Conservation (phyloP, 2,113 vertebrate species). For the Cebus imitator region DNA sequence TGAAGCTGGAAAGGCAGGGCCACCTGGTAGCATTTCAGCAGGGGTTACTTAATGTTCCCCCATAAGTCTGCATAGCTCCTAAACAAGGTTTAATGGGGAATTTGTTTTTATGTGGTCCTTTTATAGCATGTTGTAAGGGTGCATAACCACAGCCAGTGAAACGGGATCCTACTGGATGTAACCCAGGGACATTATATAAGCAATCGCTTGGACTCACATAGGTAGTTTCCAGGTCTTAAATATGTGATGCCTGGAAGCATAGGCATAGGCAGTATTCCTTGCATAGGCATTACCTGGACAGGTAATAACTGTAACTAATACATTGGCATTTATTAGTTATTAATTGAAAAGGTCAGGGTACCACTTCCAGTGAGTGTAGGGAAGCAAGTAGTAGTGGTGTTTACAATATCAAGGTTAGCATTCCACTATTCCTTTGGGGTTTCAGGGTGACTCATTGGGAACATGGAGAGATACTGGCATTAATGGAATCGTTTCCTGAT, state of each 20-base stretch:
- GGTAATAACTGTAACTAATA: neutral
- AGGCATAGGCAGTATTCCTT: neutral
- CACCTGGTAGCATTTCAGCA: neutral
- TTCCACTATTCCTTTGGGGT: neutral
- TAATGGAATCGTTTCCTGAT: neutral
- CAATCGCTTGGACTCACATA: neutral
- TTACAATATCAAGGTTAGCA: neutral
- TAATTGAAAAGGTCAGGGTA: neutral
- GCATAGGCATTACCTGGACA: neutral
- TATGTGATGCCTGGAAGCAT: neutral
- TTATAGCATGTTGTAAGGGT: neutral
- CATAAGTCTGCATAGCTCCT: neutral
- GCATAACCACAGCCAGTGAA: neutral
- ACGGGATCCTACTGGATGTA: neutral
- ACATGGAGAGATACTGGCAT: neutral
- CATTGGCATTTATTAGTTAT: neutral
- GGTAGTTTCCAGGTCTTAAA: neutral
- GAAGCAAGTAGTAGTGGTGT: neutral
- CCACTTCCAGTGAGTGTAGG: neutral
- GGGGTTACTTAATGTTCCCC: neutral
- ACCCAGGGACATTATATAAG: neutral
- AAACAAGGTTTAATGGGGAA: neutral
- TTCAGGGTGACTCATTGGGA: neutral
- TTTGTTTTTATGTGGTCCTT: neutral
- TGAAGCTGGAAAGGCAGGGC: neutral